Evolutionary conservation across 23 tunicate species (phyloP).

Genomic region (Aplidium turbinatum): DNA sequence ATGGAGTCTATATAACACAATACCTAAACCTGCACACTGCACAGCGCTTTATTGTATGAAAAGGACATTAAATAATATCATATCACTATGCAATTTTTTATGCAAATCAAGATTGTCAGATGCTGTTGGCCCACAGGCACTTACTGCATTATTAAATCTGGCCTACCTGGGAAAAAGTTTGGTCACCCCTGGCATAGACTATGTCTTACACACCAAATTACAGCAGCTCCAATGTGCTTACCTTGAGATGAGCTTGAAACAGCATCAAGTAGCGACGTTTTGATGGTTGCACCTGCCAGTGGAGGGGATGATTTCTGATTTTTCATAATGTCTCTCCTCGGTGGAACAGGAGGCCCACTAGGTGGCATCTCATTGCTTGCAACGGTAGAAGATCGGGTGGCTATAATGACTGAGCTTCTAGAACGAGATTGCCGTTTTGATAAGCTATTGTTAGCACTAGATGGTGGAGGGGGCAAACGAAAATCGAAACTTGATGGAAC

Average conservation of each 20-base stretch:
- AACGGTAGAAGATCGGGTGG: not conserved
- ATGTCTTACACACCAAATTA: no score
- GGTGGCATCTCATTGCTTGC: not conserved
- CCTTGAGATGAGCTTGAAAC: slow-evolving; percentile 31
- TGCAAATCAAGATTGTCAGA: not conserved
- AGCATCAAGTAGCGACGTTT: slow-evolving; percentile 7
- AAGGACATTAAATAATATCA: not conserved
- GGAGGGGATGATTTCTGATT: slow-evolving; percentile 1
- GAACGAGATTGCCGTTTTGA: slow-evolving; percentile 24
- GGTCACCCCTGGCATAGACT: no score
- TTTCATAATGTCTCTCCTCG: slow-evolving; percentile 16
- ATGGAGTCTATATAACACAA: no score
- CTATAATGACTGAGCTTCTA: not conserved
- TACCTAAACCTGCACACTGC: no score
- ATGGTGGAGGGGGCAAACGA: slow-evolving; percentile 25
- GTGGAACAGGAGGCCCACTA: slow-evolving; percentile 31
- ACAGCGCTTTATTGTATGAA: not conserved
- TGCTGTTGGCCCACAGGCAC: no score
- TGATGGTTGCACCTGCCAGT: slow-evolving; percentile 20
- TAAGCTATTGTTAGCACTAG: not conserved
- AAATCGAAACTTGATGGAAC: not conserved
- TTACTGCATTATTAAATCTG: no score
- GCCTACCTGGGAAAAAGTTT: no score
- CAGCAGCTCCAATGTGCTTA: no score
- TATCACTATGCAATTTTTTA: not conserved